Evolutionary conservation across 2,113 vertebrate species (phyloP), one percentile per base, ranked within the genome.

Genomic region (Dasyornis broadbenti): DNA sequence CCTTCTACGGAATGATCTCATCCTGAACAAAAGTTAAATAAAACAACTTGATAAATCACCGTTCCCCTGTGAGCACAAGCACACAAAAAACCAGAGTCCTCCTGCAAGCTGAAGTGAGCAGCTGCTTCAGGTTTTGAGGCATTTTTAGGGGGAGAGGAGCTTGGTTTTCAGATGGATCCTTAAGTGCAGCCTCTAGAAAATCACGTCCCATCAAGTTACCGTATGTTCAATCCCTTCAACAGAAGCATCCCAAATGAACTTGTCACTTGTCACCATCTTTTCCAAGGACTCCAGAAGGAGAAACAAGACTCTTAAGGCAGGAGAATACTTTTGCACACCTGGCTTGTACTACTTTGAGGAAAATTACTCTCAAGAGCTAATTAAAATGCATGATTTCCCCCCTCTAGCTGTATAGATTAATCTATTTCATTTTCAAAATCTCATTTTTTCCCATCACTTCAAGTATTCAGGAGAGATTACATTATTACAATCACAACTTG

Each of bases 341-440:
- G 95, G 94, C 86, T 93, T 94, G 72, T 92, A 82, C 83, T 92
- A 88, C 96, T 96, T 96, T 88, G 92, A 95, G 92, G 77, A 80
- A 96, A 90, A 96, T 90, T 75, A 82, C 81, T 93, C 92, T 95
- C 95, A 82, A 92, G 81, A 93, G 86, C 86, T 94, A 96, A 95
- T 92, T 89, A 89, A 93, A 94, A 93, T 96, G 86, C 89, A 92
- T 39, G 37, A 65, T 86, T 89, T 83, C 39, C 82, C 73, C 89
- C 96, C 93, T 89, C 88, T 77, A 96, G 96, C 96, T 93, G 80
- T 93, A 95, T 79, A 97, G 94, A 97, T 97, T 95, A 93, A 96
- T 95, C 93, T 95, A 96, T 96, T 97, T 96, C 92, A 93, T 91
- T 96, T 97, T 89, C 92, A 93, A 94, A 96, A 94, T 94, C 89